Conservation (phyloP, 2,888 invertebrate genomes). For the Syrphus vitripennis region DNA sequence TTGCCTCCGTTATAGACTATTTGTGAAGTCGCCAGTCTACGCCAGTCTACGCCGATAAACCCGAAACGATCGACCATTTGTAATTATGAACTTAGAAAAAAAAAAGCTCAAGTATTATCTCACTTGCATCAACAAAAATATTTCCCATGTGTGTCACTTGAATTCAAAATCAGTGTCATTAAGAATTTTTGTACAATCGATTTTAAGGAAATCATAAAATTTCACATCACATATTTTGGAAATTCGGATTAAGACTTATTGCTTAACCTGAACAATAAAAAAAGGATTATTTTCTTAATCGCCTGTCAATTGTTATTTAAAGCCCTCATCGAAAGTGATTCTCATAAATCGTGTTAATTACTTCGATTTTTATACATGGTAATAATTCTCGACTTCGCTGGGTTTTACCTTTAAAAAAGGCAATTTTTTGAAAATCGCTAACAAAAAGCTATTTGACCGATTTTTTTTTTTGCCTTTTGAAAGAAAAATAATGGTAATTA, state of each 20-base stretch:
- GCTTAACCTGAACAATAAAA: conserved; percentile 27
- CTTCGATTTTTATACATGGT: conserved; percentile 9
- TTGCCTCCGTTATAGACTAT: too few species aligned
- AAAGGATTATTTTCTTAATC: conserved; percentile 11
- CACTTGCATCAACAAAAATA: too few species aligned
- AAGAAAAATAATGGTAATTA: neutral
- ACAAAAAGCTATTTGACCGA: conserved; percentile 38
- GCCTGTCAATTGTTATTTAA: conserved; percentile 11
- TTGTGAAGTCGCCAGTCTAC: too few species aligned
- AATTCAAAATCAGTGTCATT: conserved; percentile 62
- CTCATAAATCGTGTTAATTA: conserved; percentile 32
- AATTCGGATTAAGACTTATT: conserved; percentile 42
- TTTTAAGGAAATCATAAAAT: conserved; percentile 10
- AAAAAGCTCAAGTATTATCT: too few species aligned
- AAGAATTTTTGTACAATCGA: neutral
- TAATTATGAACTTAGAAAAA: too few species aligned
- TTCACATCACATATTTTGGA: conserved; percentile 18
- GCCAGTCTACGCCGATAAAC: too few species aligned
- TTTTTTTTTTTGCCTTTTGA: neutral
- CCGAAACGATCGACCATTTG: too few species aligned
- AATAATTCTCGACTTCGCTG: neutral
- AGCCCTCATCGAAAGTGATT: neutral
- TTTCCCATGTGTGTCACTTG: too few species aligned
- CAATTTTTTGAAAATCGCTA: conserved; percentile 26
- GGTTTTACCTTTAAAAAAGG: neutral